Evolutionary conservation across 2,888 invertebrate genomes (phyloP).

Genomic region (Emmelina monodactyla): DNA sequence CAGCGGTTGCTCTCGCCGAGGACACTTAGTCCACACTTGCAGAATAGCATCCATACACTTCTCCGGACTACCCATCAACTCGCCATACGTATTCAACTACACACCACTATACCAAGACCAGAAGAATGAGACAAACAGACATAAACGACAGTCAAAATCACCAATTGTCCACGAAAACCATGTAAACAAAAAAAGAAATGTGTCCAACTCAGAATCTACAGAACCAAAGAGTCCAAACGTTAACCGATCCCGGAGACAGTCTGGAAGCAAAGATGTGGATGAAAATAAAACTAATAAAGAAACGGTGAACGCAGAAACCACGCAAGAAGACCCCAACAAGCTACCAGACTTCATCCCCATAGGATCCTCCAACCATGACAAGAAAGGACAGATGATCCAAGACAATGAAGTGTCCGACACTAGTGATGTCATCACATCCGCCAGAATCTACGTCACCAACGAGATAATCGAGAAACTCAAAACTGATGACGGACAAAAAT

Average conservation of each 20-base stretch:
- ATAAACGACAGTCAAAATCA: constrained; percentile 48
- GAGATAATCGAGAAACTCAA: constrained; percentile 53
- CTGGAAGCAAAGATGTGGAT: constrained; percentile 15
- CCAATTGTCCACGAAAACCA: constrained; percentile 37
- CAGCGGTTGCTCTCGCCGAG: constrained; percentile 64
- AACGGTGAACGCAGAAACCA: constrained; percentile 13
- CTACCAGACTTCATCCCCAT: constrained; percentile 36
- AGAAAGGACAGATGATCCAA: constrained; percentile 47
- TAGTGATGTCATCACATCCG: constrained; percentile 41
- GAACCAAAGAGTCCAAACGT: constrained; percentile 16
- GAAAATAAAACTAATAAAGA: constrained; percentile 17
- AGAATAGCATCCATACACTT: constrained; percentile 40
- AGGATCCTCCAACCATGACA: constrained; percentile 37
- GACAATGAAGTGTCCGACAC: constrained; percentile 57
- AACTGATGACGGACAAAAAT: constrained; percentile 47
- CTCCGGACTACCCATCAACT: constrained; percentile 42
- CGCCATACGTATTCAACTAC: constrained; percentile 42
- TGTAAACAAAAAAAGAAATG: constrained; percentile 27
- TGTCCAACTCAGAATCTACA: constrained; percentile 20
- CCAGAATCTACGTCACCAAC: constrained; percentile 56
- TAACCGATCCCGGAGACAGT: background rate
- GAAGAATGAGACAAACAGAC: constrained; percentile 13
- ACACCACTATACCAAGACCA: constrained; percentile 25
- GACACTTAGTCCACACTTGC: constrained; percentile 57
- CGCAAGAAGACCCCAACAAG: constrained; percentile 18